Evolutionary conservation across 2,888 invertebrate species (phyloP).

Genomic region (Pyrochroa serraticornis): DNA sequence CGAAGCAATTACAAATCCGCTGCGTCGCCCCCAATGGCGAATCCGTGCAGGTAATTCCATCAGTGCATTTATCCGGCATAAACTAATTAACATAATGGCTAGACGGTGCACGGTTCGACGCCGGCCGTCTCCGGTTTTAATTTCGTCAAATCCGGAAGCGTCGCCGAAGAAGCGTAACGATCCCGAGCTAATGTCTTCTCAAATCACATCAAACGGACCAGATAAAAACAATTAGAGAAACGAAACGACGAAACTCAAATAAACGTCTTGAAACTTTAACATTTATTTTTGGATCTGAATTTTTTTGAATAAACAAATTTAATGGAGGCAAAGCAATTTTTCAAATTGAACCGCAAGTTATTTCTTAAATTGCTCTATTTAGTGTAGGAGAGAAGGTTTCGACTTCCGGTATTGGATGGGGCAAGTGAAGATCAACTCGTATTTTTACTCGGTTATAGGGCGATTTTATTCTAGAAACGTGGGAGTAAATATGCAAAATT

Average conservation of each 20-base stretch:
- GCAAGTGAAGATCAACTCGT: no score
- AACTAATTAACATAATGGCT: constrained; percentile 18
- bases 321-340: no score
- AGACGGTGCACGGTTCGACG: background rate
- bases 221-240: constrained; percentile 37
- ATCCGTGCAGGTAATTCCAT: constrained; percentile 17
- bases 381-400: no score
- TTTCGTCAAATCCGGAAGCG: constrained; percentile 12
- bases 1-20: no score
- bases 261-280: background rate
- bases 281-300: no score
- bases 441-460: no score
- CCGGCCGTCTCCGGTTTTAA: constrained; percentile 1
- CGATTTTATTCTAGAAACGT: no score
- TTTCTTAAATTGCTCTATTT: no score
- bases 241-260: constrained; percentile 14
- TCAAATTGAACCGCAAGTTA: no score
- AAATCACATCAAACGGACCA: constrained; percentile 36
- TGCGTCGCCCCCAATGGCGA: background rate
- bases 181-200: constrained; percentile 34
- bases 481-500: no score
- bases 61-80: constrained; percentile 17
- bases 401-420: no score
- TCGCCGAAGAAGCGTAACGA: constrained; percentile 34
- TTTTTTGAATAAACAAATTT: no score